These are phyloP conservation scores for Drepana arcuata DNA, from an alignment of 1,140 invertebrate genomes.

Conservation along the genomic window DNA sequence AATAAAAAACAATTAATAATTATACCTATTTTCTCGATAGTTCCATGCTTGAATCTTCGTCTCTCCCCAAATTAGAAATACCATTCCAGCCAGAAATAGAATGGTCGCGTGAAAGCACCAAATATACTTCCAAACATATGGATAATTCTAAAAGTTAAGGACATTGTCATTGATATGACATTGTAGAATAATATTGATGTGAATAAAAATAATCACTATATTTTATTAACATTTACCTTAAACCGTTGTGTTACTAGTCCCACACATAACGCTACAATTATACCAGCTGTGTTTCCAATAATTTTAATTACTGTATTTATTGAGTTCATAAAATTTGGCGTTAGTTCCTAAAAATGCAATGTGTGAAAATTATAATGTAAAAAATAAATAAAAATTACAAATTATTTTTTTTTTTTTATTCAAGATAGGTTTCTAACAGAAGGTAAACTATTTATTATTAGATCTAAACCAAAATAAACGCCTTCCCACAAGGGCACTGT, in stretches of 20 bases:
- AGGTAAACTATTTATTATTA: too few species aligned
- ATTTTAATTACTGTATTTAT: constrained; percentile 57
- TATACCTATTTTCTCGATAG: constrained; percentile 27
- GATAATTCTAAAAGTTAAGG: constrained; percentile 30
- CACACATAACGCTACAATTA: constrained; percentile 46
- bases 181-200: constrained; percentile 1
- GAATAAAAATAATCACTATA: too few species aligned
- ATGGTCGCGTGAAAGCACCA: constrained; percentile 56
- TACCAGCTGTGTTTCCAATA: constrained; percentile 49
- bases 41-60: constrained; percentile 48
- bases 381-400: constrained; percentile 2
- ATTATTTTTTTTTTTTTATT: constrained; percentile 1
- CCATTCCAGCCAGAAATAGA: constrained; percentile 35
- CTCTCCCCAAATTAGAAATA: constrained; percentile 53
- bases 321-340: constrained; percentile 46
- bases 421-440: too few species aligned
- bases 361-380: constrained; percentile 14
- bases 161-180: too few species aligned
- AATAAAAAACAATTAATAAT: too few species aligned
- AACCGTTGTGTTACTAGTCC: constrained; percentile 38
- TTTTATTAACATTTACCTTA: constrained; percentile 36
- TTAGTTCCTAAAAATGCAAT: too few species aligned
- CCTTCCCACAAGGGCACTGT: too few species aligned
- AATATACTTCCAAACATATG: constrained; percentile 42
- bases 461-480: too few species aligned